Percentiles rank a stretch among this genome's conserved stretches.
Conservation (phyloP, 2,113 vertebrate species). For the Hippocampus comes region DNA sequence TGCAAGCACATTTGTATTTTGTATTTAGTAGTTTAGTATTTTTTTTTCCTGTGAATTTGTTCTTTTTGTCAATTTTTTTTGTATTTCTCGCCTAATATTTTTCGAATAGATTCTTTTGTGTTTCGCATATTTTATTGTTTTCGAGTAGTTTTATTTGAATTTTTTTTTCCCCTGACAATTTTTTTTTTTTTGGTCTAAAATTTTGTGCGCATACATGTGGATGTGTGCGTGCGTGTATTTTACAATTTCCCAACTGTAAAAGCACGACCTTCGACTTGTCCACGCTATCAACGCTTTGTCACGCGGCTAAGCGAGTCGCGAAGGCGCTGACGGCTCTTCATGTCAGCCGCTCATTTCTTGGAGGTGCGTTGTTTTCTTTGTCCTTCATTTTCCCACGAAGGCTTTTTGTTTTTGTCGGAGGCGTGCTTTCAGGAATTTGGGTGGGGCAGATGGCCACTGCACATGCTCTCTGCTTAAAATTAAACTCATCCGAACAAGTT, state of each 20-base stretch:
- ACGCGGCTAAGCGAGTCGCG: constrained; percentile 1
- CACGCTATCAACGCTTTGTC: constrained; percentile 24
- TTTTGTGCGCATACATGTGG: too few species aligned
- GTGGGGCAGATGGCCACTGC: constrained; percentile 1
- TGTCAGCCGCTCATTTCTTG: not conserved
- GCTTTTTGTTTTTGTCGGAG: constrained; percentile 3
- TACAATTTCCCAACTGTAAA: not conserved
- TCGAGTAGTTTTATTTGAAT: not conserved
- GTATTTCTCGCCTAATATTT: too few species aligned
- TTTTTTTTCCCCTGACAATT: not conserved
- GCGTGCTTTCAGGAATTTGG: constrained; percentile 1
- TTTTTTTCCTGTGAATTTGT: too few species aligned
- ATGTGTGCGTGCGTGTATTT: not conserved
- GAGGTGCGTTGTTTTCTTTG: constrained; percentile 5
- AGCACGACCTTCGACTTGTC: not conserved
- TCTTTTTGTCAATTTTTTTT: too few species aligned
- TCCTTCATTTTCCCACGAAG: constrained; percentile 13
- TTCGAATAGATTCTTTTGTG: too few species aligned
- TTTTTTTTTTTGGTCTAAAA: not conserved
- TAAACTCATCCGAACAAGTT: not conserved
- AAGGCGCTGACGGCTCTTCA: constrained; percentile 9
- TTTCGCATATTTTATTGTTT: too few species aligned
- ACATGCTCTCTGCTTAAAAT: not conserved
- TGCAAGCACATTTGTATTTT: too few species aligned
- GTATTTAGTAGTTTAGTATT: too few species aligned